A percentile compares a stretch with the other conserved stretches of the same genome.
Evolutionary conservation across 2,113 vertebrate genomes (phyloP).

Genomic region (Zingel zingel): DNA sequence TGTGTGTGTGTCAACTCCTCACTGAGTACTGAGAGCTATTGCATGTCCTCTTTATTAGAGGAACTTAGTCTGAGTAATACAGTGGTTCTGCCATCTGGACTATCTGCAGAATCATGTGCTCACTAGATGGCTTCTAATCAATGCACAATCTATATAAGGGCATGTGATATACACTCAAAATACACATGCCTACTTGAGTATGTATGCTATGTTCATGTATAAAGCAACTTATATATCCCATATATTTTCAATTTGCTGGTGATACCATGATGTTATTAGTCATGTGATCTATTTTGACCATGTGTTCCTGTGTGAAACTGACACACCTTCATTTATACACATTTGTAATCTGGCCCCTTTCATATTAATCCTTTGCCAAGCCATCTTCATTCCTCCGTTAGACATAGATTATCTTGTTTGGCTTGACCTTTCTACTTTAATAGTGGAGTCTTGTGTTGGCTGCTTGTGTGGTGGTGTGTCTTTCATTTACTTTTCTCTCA

Average conservation of each 20-base stretch:
- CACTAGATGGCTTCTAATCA: constrained; percentile 18
- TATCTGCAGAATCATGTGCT: constrained; percentile 42
- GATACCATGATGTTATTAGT: neutral
- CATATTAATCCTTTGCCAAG: neutral
- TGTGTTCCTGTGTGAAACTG: neutral
- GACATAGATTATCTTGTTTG: neutral
- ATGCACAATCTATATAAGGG: neutral
- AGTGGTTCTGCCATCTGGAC: constrained; percentile 1
- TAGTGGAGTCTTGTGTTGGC: neutral
- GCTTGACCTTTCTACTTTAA: constrained; percentile 13
- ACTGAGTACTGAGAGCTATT: constrained; percentile 75
- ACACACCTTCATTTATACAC: neutral
- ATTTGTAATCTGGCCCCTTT: neutral
- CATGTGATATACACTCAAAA: neutral
- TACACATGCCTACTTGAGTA: neutral
- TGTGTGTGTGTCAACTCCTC: constrained; percentile 43
- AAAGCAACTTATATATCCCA: neutral
- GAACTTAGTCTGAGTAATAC: constrained; percentile 47
- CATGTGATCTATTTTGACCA: neutral
- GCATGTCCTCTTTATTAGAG: constrained; percentile 69
- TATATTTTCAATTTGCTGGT: neutral
- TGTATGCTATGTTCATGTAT: neutral
- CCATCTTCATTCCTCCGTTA: neutral
- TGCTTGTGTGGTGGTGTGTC: neutral
- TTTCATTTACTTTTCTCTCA: constrained; percentile 7